Evolutionary conservation across 2,888 invertebrate genomes (phyloP), one percentile per base, ranked within the genome.

Genomic region (Cephus runcator): DNA sequence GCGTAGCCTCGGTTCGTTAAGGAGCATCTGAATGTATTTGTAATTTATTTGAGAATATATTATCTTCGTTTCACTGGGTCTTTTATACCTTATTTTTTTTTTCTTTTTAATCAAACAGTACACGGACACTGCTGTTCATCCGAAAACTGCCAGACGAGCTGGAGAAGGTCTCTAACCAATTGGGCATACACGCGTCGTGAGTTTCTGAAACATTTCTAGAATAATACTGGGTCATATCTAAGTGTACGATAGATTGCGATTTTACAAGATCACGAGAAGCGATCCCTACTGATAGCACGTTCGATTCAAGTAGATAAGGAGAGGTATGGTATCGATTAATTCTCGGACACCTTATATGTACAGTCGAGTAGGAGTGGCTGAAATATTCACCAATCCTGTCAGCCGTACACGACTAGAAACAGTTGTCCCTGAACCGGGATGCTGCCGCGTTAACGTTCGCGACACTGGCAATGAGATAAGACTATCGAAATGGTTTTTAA

Each of bases 191-290:
- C 9, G 9, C 23, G 9, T 56, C 9, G 34, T 69, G 34, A 73
- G 56, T 76, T 73, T 73, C 76, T 56, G 73, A 77, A 77, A 73
- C 76, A 73, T 77, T 73, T 68, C 56, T 71, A 77, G 73, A 77
- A 77, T 77, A 77, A 77, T 77, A 77, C 76, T 77, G 68, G 76
- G 76, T 73, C 76, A 31, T 77, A 35, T 77, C 71, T 68, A 73
- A 77, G 76, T 73, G 56, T 73, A 77, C 56, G 34, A n/a, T 34
- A 31, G 4, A 56, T 23, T n/a, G 31, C 9, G 31, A 71, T 56
- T 56, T 56, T 56, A 56, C 23, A 56, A 23, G 23, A 56, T 23
- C 23, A 2, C 23, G 2, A 56, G 23, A 2, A 9, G 6, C 56
- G 23, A 56, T 9, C 23, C 23, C 23, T 9, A 23, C 23, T 9